These are phyloP conservation scores for Pimpla rufipes DNA, from an alignment of 2,888 invertebrate genomes.

Conservation along the genomic window DNA sequence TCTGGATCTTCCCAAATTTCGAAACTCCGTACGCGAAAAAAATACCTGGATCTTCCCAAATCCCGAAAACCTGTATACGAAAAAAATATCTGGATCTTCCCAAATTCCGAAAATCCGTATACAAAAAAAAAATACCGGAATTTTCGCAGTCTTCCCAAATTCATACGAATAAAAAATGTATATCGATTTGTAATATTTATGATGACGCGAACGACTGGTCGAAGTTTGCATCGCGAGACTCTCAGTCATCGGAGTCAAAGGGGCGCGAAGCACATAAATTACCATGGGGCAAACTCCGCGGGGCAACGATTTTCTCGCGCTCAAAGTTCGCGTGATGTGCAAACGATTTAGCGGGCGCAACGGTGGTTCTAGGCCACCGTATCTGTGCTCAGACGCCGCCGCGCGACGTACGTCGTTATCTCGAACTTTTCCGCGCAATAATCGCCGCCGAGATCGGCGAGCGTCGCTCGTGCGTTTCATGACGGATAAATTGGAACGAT, in stretches of 20 bases:
- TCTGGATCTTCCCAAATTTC: too few species aligned
- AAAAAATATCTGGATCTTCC: too few species aligned
- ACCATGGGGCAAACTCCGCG: neutral
- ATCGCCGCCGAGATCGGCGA: conserved; percentile 5
- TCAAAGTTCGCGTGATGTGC: conserved; percentile 19
- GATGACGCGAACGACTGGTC: conserved; percentile 14
- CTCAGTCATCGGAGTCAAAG: too few species aligned
- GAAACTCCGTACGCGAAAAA: too few species aligned
- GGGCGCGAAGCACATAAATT: neutral
- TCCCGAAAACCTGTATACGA: too few species aligned
- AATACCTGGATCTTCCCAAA: too few species aligned
- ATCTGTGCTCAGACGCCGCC: conserved; percentile 5
- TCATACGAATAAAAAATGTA: too few species aligned
- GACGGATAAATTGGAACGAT: too few species aligned
- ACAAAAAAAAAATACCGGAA: too few species aligned
- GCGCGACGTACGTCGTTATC: conserved; percentile 13
- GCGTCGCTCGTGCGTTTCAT: neutral
- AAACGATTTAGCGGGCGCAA: neutral
- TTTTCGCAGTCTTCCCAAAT: too few species aligned
- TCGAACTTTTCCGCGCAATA: neutral
- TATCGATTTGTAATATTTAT: conserved; percentile 53
- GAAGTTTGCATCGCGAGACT: too few species aligned
- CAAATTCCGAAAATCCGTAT: too few species aligned
- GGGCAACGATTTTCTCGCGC: conserved; percentile 34
- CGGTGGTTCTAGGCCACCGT: neutral